Percentiles rank a stretch among this genome's conserved stretches.
phyloP scores from a whole-genome alignment of 2,888 invertebrate species.

The Aspidapion aeneum region DNA sequence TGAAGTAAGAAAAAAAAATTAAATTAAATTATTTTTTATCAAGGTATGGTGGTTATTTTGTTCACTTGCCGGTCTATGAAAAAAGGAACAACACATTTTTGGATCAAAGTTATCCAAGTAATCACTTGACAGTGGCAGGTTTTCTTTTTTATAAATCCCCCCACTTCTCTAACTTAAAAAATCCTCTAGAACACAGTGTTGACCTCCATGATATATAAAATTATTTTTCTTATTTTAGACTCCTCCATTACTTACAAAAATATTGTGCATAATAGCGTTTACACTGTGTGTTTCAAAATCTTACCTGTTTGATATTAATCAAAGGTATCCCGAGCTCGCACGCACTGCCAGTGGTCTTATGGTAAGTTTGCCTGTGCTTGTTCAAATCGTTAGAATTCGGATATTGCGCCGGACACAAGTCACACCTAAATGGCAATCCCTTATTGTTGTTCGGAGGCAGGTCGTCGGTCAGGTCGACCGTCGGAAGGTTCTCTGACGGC shows the following conservation, averaged over 20 bases:
- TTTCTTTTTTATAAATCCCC: too few relatives aligned
- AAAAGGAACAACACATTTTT: too few relatives aligned
- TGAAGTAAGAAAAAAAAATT: neutral
- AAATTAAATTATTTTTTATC: neutral
- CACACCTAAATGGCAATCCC: slow-evolving; percentile 57
- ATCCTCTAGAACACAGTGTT: too few relatives aligned
- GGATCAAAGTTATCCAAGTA: too few relatives aligned
- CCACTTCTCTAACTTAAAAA: neutral
- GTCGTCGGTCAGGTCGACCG: slow-evolving; percentile 54
- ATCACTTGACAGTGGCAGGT: too few relatives aligned
- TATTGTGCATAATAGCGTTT: too few relatives aligned
- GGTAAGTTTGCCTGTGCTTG: slow-evolving; percentile 63
- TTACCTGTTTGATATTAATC: slow-evolving; percentile 57
- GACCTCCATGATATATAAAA: too few relatives aligned
- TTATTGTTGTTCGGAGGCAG: slow-evolving; percentile 35
- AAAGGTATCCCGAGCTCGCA: slow-evolving; percentile 70
- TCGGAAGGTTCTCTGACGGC: slow-evolving; percentile 36
- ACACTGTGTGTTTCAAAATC: too few relatives aligned
- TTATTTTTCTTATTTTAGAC: too few relatives aligned
- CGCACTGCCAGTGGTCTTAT: slow-evolving; percentile 52
- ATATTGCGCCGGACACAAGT: slow-evolving; percentile 69
- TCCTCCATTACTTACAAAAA: too few relatives aligned
- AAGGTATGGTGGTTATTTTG: neutral
- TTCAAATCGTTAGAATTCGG: slow-evolving; percentile 57
- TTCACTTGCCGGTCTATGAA: too few relatives aligned